Conservation (phyloP, 2,888 invertebrate species). For the Halocaridina rubra region DNA sequence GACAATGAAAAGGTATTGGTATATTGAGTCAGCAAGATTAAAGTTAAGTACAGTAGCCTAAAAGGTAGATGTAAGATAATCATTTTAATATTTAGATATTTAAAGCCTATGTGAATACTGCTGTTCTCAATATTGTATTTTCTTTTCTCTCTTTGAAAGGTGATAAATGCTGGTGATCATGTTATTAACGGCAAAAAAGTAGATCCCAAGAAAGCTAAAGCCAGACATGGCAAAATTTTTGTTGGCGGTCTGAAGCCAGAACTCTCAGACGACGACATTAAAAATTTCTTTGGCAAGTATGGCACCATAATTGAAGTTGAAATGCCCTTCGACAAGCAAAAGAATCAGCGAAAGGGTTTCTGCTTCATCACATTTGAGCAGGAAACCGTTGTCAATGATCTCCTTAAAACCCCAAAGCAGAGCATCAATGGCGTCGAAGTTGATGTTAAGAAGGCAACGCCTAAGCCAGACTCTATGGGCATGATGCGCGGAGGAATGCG, state of each 20-base stretch:
- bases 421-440: constrained; percentile 94
- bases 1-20: too few species aligned
- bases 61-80: too few species aligned
- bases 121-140: too few species aligned
- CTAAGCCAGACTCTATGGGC: constrained; percentile 72
- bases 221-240: constrained; percentile 94
- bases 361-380: constrained; percentile 98
- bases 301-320: constrained; percentile 79
- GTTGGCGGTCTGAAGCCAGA: constrained; percentile 94
- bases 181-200: constrained; percentile 95
- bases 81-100: too few species aligned
- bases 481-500: constrained; percentile 72
- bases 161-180: constrained; percentile 85
- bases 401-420: constrained; percentile 91
- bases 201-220: constrained; percentile 95
- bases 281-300: constrained; percentile 79
- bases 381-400: constrained; percentile 91
- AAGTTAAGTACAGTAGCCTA: too few species aligned
- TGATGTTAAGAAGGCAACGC: constrained; percentile 94
- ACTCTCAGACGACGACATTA: constrained; percentile 93
- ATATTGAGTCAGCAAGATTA: too few species aligned
- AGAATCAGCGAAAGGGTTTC: constrained; percentile 96
- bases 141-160: constrained; percentile 66
- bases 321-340: constrained; percentile 96
- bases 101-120: too few species aligned